Conservation (phyloP, 2,888 invertebrate species). For the Agrotis puta region DNA sequence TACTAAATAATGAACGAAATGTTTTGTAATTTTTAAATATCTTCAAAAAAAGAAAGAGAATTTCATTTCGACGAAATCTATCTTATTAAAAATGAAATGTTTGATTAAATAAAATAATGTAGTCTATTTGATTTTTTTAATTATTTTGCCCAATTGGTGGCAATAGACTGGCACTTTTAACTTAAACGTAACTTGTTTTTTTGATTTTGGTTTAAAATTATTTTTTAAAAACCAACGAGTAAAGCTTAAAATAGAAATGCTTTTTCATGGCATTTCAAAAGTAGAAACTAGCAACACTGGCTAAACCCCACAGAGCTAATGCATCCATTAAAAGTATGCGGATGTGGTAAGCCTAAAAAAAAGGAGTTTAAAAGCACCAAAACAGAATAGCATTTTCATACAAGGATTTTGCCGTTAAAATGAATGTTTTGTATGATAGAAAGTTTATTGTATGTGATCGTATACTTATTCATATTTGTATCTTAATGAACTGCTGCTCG, state of each 20-base stretch:
- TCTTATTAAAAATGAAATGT: too few relatives aligned
- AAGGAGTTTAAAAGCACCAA: neutral
- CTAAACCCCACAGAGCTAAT: constrained; percentile 42
- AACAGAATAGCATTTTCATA: neutral
- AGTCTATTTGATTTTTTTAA: too few relatives aligned
- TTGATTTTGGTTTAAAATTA: neutral
- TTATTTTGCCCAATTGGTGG: too few relatives aligned
- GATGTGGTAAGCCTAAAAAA: constrained; percentile 16
- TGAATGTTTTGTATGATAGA: too few relatives aligned
- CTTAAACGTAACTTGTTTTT: neutral
- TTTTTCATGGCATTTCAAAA: neutral
- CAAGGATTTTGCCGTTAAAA: too few relatives aligned
- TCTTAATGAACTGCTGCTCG: too few relatives aligned
- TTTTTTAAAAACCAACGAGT: neutral
- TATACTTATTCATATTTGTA: too few relatives aligned
- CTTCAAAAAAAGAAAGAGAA: too few relatives aligned
- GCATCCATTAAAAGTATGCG: constrained; percentile 44
- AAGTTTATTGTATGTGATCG: neutral
- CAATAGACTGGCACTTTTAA: too few relatives aligned
- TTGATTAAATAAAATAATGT: too few relatives aligned
- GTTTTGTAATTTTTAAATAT: neutral
- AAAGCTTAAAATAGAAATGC: constrained; percentile 4
- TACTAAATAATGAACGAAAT: neutral
- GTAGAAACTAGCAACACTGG: constrained; percentile 9
- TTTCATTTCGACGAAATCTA: too few relatives aligned